Evolutionary conservation across 2,797 vertebrate species (phyloP).

Genomic region (Ficedula albicollis): DNA sequence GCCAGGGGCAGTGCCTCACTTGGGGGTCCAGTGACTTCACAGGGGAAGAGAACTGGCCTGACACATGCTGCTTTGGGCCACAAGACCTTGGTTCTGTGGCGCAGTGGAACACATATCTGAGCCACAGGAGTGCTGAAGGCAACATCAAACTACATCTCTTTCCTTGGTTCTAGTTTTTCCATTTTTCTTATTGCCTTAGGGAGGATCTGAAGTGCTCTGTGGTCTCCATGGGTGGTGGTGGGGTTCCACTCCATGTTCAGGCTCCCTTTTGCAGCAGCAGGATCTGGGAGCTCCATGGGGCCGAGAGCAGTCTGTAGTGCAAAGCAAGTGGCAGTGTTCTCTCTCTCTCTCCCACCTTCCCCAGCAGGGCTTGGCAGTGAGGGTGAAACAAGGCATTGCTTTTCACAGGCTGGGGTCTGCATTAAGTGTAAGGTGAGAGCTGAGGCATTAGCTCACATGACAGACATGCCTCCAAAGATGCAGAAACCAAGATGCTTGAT

Average conservation of each 20-base stretch:
- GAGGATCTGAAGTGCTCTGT: neutral
- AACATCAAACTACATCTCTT: neutral
- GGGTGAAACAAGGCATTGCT: neutral
- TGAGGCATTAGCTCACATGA: fast-evolving
- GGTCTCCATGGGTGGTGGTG: neutral
- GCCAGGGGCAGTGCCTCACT: neutral
- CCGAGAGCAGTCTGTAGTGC: neutral
- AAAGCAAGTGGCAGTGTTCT: neutral
- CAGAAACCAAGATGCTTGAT: neutral
- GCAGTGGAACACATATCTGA: fast-evolving
- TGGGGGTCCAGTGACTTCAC: neutral
- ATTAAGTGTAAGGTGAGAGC: neutral
- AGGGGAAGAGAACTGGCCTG: neutral
- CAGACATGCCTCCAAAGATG: neutral
- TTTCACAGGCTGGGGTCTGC: neutral
- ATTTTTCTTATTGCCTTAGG: neutral
- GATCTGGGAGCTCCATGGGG: neutral
- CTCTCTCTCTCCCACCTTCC: neutral
- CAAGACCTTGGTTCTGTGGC: neutral
- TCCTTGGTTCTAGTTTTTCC: neutral
- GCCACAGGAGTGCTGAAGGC: neutral
- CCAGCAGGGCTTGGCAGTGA: neutral
- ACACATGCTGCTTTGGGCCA: neutral
- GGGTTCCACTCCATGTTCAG: neutral
- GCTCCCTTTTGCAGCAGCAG: neutral